Evolutionary conservation across 2,113 vertebrate species (phyloP), one percentile per base, ranked within the genome.

Genomic region (Seriola dumerili): DNA sequence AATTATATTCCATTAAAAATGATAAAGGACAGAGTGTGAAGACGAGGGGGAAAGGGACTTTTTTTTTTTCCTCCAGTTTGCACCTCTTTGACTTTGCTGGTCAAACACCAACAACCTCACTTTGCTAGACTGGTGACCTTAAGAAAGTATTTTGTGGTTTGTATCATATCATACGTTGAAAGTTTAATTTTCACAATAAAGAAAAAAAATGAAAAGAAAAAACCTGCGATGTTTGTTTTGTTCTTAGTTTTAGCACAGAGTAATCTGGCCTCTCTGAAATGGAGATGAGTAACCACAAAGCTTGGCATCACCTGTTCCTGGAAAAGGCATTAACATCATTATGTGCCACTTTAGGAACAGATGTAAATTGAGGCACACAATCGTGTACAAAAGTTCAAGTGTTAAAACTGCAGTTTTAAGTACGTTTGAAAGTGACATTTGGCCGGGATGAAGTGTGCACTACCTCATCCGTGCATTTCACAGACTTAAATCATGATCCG

Each of bases 1-100:
- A 88, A 91, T 91, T 76, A 78, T 55, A 63, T 10, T 81, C 72
- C 12, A 76, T 72, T 83, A 80, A 57, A 80, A 86, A 84, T 85
- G 42, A 78, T 78, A 80, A 80, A 68, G 48, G 62, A 40, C 25
- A 36, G 21, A 72, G 63, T 50, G 50, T 36, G 66, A 62, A 72
- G 48, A 40, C 10, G 59, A 59, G n/a, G 44, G 12, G 44, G 10
- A 65, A 52, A 2, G 8, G 8, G 3, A 32, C 3, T 10, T 48
- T 80, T 42, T 46, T 46, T 57, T 55, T 40, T 25, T 38, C 7
- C 0, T 68, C 48, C 9, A 10, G 34, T 34, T 14, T 50, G 46
- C 46, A 68, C 59, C 29, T 71, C n/a, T 65, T 71, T 68, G 23
- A 72, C 64, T 77, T 79, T 57, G 13, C 9, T 34, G 44, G 12